Conservation (phyloP, 2,888 invertebrate species). For the Cecidostiba fungosa region DNA sequence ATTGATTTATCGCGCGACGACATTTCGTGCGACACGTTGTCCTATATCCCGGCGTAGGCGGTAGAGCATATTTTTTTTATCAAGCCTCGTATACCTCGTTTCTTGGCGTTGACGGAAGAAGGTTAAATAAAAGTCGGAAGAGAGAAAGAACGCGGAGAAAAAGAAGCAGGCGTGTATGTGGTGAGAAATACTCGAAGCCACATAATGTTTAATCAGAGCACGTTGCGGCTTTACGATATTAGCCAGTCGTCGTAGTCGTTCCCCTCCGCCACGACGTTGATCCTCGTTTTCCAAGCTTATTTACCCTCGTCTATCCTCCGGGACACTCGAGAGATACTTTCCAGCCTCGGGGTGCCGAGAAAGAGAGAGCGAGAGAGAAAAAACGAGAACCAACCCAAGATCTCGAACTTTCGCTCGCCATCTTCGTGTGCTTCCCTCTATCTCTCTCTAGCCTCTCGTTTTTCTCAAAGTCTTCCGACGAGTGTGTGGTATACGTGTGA, state of each 20-base stretch:
- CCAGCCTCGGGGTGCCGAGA: conserved; percentile 55
- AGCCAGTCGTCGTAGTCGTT: conserved; percentile 69
- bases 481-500: background rate
- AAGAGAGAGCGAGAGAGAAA: background rate
- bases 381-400: background rate
- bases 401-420: conserved; percentile 46
- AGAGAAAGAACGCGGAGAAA: conserved; percentile 28
- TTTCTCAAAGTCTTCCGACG: background rate
- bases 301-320: conserved; percentile 63
- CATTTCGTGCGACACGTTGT: background rate
- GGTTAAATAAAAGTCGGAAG: conserved; percentile 53
- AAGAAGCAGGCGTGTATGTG: conserved; percentile 48
- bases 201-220: conserved; percentile 80
- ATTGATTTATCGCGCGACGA: conserved; percentile 5
- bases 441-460: background rate
- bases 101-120: conserved; percentile 27
- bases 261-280: conserved; percentile 39
- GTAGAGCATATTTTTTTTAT: conserved; percentile 46
- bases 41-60: background rate
- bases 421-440: background rate
- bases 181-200: conserved; percentile 74
- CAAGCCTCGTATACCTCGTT: conserved; percentile 4
- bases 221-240: conserved; percentile 80
- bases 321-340: conserved; percentile 65
- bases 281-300: conserved; percentile 63